Evolutionary conservation across 2,797 vertebrate species (phyloP).

Genomic region (Tenualosa thibaudeaui): DNA sequence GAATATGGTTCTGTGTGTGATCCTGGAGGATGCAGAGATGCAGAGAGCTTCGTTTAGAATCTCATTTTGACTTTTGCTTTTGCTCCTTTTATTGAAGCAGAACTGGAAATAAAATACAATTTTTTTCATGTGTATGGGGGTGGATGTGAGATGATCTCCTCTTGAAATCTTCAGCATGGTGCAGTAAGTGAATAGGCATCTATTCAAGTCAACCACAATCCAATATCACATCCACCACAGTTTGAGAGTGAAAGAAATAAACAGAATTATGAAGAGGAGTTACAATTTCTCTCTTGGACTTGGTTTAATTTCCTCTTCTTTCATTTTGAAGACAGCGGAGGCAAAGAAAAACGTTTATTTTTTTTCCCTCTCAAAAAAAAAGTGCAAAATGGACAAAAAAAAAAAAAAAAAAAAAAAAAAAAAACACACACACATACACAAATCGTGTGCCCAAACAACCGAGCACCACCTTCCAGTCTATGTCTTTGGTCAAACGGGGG

Average conservation of each 20-base stretch:
- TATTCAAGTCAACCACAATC: conserved; percentile 11
- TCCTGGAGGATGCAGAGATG: not conserved
- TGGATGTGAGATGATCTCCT: conserved; percentile 1
- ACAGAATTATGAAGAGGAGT: conserved; percentile 12
- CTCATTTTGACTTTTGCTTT: conserved; percentile 6
- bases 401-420: not conserved
- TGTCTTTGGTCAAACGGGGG: not conserved
- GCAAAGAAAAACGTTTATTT: conserved; percentile 58
- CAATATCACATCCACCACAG: conserved; percentile 9
- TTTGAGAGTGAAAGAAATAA: not conserved
- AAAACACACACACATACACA: not conserved
- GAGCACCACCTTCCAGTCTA: not conserved
- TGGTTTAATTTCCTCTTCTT: conserved; percentile 34
- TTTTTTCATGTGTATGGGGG: not conserved
- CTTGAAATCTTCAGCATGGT: not conserved
- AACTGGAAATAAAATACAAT: not conserved
- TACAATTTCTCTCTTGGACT: not conserved
- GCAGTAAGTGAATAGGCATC: not conserved
- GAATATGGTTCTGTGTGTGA: not conserved
- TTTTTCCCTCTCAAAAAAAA: not conserved
- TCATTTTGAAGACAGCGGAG: conserved; percentile 62
- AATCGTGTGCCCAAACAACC: conserved; percentile 1
- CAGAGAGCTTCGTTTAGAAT: not conserved
- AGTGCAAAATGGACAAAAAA: not conserved
- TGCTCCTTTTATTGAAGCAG: not conserved